These are phyloP conservation scores for Microhierax caerulescens DNA, from an alignment of 2,797 vertebrate species.

Conservation along the genomic window DNA sequence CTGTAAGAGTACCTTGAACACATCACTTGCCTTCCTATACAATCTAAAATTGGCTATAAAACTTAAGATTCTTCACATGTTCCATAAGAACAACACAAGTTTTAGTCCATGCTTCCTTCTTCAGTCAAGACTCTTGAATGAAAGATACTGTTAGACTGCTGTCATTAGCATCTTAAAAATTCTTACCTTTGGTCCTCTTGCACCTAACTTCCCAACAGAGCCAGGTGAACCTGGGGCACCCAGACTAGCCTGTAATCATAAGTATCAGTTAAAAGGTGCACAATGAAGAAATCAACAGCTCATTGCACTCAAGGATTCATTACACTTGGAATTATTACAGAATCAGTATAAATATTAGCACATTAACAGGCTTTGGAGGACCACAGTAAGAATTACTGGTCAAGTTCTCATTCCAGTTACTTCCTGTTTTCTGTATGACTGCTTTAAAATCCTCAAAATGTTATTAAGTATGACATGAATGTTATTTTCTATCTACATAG, in stretches of 20 bases:
- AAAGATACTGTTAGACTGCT: not conserved
- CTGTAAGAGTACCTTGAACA: not conserved
- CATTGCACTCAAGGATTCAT: not conserved
- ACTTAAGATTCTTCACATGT: not conserved
- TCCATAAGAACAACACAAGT: not conserved
- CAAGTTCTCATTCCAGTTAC: not conserved
- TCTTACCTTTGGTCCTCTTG: slow-evolving; percentile 82
- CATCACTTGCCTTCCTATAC: not conserved
- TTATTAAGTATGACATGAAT: not conserved
- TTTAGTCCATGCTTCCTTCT: not conserved
- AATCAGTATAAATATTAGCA: not conserved
- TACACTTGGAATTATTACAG: not conserved
- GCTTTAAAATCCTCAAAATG: not conserved
- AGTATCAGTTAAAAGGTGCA: not conserved
- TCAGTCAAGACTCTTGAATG: not conserved
- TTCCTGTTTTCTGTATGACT: not conserved
- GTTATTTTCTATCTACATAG: not conserved
- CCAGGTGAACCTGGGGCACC: slow-evolving; percentile 77
- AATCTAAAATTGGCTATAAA: not conserved
- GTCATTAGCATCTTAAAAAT: not conserved
- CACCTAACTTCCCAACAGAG: slow-evolving; percentile 74
- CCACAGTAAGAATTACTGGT: not conserved
- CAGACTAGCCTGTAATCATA: slow-evolving; percentile 73
- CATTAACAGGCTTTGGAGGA: not conserved
- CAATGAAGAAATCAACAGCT: not conserved